Conservation (phyloP, 2,113 vertebrate species). For the Lampris megalopsis region DNA sequence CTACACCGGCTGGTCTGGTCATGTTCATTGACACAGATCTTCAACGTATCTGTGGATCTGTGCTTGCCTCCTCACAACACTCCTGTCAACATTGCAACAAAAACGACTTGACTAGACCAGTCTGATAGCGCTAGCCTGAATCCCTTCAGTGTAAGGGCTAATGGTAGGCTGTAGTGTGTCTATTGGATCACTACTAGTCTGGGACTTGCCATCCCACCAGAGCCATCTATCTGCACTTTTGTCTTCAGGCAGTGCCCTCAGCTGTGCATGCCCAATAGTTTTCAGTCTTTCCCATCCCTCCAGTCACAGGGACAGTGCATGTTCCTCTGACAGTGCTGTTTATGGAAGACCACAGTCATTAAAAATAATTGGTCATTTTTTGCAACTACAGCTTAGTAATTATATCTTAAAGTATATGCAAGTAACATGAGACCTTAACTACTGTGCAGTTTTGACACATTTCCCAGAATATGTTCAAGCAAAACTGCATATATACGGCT, state of each 20-base stretch:
- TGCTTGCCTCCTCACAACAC: slow-evolving; percentile 23
- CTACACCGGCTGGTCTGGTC: slow-evolving; percentile 44
- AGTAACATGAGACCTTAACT: slow-evolving; percentile 72
- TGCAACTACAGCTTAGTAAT: slow-evolving; percentile 35
- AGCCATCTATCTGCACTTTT: slow-evolving; percentile 45
- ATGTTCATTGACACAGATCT: slow-evolving; percentile 38
- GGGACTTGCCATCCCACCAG: slow-evolving; percentile 19
- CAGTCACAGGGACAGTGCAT: not conserved
- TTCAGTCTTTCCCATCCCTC: slow-evolving; percentile 15
- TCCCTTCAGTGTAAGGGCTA: slow-evolving; percentile 20
- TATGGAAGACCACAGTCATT: slow-evolving; percentile 15
- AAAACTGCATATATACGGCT: slow-evolving; percentile 67
- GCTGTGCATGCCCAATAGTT: slow-evolving; percentile 18
- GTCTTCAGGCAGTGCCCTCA: slow-evolving; percentile 26
- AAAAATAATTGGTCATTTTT: slow-evolving; percentile 27
- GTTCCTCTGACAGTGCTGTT: slow-evolving; percentile 35
- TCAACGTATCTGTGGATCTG: slow-evolving; percentile 37
- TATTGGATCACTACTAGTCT: slow-evolving; percentile 19
- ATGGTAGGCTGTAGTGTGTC: slow-evolving; percentile 15
- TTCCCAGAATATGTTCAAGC: slow-evolving; percentile 58
- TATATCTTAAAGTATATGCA: slow-evolving; percentile 69
- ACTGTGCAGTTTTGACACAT: slow-evolving; percentile 71
- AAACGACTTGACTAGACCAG: not conserved
- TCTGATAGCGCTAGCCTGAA: not conserved
- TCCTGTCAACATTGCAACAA: slow-evolving; percentile 32